Conservation (phyloP, 2,888 invertebrate genomes). For the Ichneumoninae sp. region DNA sequence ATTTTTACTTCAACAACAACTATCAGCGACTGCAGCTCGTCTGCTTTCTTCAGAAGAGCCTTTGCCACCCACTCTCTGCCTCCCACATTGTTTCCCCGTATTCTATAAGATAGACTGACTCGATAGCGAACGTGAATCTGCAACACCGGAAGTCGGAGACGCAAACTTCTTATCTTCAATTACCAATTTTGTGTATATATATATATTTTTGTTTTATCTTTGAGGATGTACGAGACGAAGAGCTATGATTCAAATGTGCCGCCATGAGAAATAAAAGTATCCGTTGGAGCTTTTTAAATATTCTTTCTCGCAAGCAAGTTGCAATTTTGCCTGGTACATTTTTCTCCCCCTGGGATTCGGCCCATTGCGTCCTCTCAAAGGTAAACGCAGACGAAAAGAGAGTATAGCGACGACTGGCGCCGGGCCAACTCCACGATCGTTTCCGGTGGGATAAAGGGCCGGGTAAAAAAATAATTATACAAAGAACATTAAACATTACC, state of each 20-base stretch:
- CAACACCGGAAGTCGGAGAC: neutral
- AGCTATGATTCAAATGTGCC: slow-evolving; percentile 3
- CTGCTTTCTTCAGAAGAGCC: slow-evolving; percentile 6
- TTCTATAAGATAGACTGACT: neutral
- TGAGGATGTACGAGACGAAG: neutral
- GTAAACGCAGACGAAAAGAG: slow-evolving; percentile 25
- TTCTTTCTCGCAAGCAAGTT: neutral
- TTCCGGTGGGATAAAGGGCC: slow-evolving; percentile 50
- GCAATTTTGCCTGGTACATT: neutral
- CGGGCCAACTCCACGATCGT: slow-evolving; percentile 51
- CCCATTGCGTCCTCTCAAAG: slow-evolving; percentile 10
- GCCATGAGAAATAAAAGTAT: neutral
- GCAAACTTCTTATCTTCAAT: neutral
- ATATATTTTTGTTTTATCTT: neutral
- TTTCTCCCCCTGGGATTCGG: neutral
- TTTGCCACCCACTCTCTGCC: slow-evolving; percentile 15
- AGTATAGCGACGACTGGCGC: slow-evolving; percentile 36
- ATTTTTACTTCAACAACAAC: slow-evolving; percentile 18
- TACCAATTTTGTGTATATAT: neutral
- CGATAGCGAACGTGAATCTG: neutral
- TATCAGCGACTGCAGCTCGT: neutral
- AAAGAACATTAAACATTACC: slow-evolving; percentile 17
- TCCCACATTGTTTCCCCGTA: slow-evolving; percentile 3
- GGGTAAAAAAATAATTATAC: slow-evolving; percentile 16
- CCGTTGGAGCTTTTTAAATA: slow-evolving; percentile 13